Evolutionary conservation across 2,888 invertebrate genomes (phyloP).

Genomic region (Gortyna flavago): DNA sequence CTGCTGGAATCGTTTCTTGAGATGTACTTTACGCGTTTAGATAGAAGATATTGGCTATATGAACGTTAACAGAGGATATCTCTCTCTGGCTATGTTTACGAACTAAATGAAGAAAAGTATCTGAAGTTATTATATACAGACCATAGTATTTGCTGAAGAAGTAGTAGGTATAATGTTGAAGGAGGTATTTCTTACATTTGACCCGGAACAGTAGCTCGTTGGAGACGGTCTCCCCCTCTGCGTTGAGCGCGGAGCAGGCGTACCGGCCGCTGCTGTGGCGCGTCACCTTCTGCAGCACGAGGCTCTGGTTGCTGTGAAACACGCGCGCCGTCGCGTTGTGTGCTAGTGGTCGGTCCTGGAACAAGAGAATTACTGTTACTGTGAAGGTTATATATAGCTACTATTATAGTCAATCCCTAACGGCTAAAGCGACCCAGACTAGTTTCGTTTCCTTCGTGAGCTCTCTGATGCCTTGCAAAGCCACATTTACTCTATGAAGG

Average conservation of each 20-base stretch:
- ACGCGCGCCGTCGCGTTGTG: constrained; percentile 97
- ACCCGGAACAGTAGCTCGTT: constrained; percentile 95
- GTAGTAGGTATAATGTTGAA: background rate
- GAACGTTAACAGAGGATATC: background rate
- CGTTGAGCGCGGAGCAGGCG: constrained; percentile 96
- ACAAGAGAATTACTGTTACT: constrained; percentile 2
- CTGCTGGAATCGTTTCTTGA: constrained; percentile 49
- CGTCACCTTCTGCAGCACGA: constrained; percentile 97
- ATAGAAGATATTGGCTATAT: constrained; percentile 3
- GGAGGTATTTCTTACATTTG: constrained; percentile 91
- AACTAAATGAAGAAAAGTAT: constrained; percentile 1
- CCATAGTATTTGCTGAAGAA: background rate
- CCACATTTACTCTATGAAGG: background rate
- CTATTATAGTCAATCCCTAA: too few species aligned
- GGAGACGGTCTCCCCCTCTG: constrained; percentile 96
- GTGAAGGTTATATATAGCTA: too few species aligned
- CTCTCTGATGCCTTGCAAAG: background rate
- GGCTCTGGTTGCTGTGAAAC: constrained; percentile 97
- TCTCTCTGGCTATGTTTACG: background rate
- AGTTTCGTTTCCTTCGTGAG: background rate
- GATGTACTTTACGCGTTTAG: constrained; percentile 27
- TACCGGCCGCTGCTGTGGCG: constrained; percentile 96
- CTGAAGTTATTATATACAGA: too few species aligned
- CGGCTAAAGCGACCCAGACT: background rate
- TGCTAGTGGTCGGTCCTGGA: constrained; percentile 93